Conservation (phyloP, 2,888 invertebrate species). For the Leptinotarsa rubiginosa region DNA sequence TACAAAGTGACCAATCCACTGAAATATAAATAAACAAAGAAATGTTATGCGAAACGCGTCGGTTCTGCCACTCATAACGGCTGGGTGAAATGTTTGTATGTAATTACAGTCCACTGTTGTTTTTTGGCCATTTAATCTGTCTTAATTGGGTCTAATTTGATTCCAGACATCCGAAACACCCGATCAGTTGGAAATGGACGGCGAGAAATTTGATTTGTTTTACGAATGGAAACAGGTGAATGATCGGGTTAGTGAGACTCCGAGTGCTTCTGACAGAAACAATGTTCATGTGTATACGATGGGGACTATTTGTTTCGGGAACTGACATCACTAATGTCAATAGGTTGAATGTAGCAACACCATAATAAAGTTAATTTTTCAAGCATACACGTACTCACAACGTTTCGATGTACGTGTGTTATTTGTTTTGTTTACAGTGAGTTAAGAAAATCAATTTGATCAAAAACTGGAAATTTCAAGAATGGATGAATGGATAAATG, state of each 20-base stretch:
- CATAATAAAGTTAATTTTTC: too few species aligned
- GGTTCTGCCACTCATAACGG: constrained; percentile 47
- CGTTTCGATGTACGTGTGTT: too few species aligned
- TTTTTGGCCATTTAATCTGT: constrained; percentile 37
- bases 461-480: too few species aligned
- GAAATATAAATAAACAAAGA: constrained; percentile 40
- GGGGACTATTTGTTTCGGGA: too few species aligned
- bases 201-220: neutral
- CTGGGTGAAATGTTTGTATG: constrained; percentile 42
- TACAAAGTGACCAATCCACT: constrained; percentile 42
- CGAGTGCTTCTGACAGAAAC: too few species aligned
- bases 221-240: neutral
- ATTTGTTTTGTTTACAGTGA: too few species aligned
- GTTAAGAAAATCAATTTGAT: too few species aligned
- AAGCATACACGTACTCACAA: too few species aligned
- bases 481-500: too few species aligned
- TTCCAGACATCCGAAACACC: constrained; percentile 40
- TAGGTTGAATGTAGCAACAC: too few species aligned
- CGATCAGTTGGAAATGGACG: neutral
- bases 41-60: constrained; percentile 42
- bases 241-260: neutral
- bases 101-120: constrained; percentile 41
- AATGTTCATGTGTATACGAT: too few species aligned
- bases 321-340: too few species aligned
- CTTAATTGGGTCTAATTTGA: constrained; percentile 49